phyloP scores from a whole-genome alignment of 2,888 invertebrate species.

The Epistrophella euchroma region DNA sequence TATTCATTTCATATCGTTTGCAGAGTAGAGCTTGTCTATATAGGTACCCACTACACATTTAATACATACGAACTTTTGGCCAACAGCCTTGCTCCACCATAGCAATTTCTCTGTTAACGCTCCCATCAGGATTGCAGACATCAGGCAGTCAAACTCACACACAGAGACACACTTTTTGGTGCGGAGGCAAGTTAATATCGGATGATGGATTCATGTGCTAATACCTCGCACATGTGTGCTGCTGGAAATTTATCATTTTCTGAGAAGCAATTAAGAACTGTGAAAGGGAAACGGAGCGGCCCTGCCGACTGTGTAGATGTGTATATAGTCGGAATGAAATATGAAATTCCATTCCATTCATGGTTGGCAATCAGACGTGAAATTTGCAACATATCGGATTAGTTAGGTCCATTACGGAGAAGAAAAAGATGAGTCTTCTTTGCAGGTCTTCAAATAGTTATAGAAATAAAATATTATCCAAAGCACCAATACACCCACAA shows the following conservation, averaged over 20 bases:
- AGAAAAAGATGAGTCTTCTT: slow-evolving; percentile 55
- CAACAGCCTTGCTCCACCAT: slow-evolving; percentile 29
- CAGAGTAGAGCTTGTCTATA: slow-evolving; percentile 40
- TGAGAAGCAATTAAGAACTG: slow-evolving; percentile 74
- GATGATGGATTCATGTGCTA: slow-evolving; percentile 76
- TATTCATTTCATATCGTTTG: slow-evolving; percentile 74
- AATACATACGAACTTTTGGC: slow-evolving; percentile 50
- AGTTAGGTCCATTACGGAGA: slow-evolving; percentile 70
- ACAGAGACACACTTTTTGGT: slow-evolving; percentile 25
- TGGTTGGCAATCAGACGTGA: slow-evolving; percentile 71
- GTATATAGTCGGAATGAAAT: slow-evolving; percentile 49
- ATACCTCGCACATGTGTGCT: slow-evolving; percentile 76
- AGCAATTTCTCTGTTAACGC: not conserved
- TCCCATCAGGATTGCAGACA: not conserved
- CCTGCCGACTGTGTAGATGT: not conserved
- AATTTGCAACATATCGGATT: slow-evolving; percentile 76
- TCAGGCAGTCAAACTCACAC: slow-evolving; percentile 27
- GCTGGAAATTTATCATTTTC: slow-evolving; percentile 75
- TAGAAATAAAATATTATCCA: slow-evolving; percentile 39
- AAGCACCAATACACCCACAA: not conserved
- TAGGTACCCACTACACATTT: not conserved
- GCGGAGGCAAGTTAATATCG: slow-evolving; percentile 72
- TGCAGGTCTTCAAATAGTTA: slow-evolving; percentile 53
- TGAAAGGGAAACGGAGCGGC: slow-evolving; percentile 52
- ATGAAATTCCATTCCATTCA: slow-evolving; percentile 71